A percentile compares a stretch with the other conserved stretches of the same genome.
Conservation (phyloP, 2,797 vertebrate species). For the Phataginus tetradactyla region DNA sequence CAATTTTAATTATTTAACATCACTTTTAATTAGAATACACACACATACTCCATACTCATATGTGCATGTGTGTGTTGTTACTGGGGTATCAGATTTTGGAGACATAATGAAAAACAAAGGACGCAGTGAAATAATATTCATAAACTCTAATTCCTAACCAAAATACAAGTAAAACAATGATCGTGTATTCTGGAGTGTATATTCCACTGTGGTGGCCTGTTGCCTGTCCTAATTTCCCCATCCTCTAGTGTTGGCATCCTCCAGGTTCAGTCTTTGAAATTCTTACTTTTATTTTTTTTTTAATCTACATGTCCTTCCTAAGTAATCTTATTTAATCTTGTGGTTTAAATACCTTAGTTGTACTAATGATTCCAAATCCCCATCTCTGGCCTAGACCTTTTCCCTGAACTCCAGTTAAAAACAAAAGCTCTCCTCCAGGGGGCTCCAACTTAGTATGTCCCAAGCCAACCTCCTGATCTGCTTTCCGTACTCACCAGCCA, state of each 20-base stretch:
- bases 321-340: background rate
- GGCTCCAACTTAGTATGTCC: background rate
- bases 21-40: background rate
- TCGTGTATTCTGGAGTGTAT: fast-evolving
- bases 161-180: background rate
- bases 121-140: background rate
- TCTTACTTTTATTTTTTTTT: background rate
- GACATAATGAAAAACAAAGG: background rate
- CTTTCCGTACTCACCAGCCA: background rate
- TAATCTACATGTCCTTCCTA: background rate
- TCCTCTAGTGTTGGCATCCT: fast-evolving
- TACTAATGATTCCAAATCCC: no score
- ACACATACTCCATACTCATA: background rate
- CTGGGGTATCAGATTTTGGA: background rate
- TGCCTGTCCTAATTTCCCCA: background rate
- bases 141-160: background rate
- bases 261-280: background rate
- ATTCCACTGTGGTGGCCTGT: background rate
- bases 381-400: background rate
- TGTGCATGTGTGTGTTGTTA: background rate
- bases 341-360: background rate
- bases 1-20: background rate
- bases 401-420: background rate
- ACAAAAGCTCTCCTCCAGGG: background rate
- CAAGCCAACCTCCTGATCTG: background rate